Percentiles rank a stretch among this genome's conserved stretches.
Evolutionary conservation across 2,113 vertebrate species (phyloP).

Genomic region (Gobiocypris rarus): DNA sequence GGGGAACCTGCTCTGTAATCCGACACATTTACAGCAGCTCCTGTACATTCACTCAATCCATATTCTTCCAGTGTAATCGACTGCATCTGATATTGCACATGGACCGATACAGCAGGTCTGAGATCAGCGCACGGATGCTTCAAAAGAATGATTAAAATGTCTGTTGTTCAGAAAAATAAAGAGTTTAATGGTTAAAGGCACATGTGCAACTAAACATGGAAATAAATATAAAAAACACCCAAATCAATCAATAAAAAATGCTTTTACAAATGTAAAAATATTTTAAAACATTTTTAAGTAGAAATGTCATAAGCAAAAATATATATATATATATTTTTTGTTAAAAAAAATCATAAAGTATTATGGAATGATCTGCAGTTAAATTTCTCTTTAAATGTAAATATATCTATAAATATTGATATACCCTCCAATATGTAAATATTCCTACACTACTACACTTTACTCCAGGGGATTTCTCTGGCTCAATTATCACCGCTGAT

Average conservation of each 20-base stretch:
- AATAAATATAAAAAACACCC: constrained; percentile 38
- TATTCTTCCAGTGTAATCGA: not conserved
- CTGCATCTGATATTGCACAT: constrained; percentile 37
- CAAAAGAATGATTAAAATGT: not conserved
- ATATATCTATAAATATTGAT: constrained; percentile 2
- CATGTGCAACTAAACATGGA: constrained; percentile 31
- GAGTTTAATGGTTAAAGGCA: constrained; percentile 47
- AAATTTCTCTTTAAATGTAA: constrained; percentile 4
- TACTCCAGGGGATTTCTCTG: not conserved
- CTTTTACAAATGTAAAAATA: constrained; percentile 8
- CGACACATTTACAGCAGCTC: not conserved
- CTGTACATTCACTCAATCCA: constrained; percentile 3
- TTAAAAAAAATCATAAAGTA: not conserved
- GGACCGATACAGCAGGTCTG: not conserved
- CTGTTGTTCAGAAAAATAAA: not conserved
- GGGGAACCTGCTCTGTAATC: not conserved
- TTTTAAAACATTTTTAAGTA: not conserved
- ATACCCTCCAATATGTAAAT: not conserved
- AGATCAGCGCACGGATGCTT: not conserved
- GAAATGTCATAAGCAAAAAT: not conserved
- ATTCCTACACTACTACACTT: not conserved
- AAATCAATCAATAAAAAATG: not conserved
- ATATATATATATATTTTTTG: too few species aligned
- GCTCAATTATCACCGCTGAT: not conserved
- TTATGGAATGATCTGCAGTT: constrained; percentile 32